These are phyloP conservation scores for Epirrhoe alternata DNA, from an alignment of 2,888 invertebrate genomes.

Conservation along the genomic window DNA sequence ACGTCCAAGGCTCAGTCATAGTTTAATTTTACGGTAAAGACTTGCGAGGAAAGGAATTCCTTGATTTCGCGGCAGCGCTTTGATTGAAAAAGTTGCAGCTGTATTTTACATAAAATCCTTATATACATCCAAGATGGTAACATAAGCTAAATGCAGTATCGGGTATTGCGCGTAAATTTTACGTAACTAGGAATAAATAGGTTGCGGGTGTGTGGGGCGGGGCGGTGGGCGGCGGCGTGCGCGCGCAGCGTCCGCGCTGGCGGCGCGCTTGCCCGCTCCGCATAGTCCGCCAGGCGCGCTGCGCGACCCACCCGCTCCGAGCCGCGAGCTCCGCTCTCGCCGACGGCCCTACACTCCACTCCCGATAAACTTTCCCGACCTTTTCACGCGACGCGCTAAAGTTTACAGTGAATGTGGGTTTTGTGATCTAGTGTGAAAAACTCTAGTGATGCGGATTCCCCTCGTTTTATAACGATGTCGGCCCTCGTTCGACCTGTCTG, in stretches of 20 bases:
- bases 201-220: slow-evolving; percentile 84
- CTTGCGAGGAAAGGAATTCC: slow-evolving; percentile 8
- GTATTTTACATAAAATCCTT: slow-evolving; percentile 48
- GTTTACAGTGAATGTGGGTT: slow-evolving; percentile 61
- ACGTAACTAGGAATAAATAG: slow-evolving; percentile 86
- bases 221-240: slow-evolving; percentile 80
- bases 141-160: slow-evolving; percentile 82
- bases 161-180: slow-evolving; percentile 85
- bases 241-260: slow-evolving; percentile 62
- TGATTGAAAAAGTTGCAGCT: slow-evolving; percentile 41
- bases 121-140: slow-evolving; percentile 56
- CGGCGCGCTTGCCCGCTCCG: slow-evolving; percentile 56
- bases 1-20: not conserved
- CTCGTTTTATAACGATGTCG: slow-evolving; percentile 84
- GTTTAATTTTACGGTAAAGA: not conserved
- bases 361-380: slow-evolving; percentile 69
- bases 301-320: slow-evolving; percentile 77
- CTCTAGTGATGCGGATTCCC: slow-evolving; percentile 75
- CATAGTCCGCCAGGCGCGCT: slow-evolving; percentile 77
- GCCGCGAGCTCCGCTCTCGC: slow-evolving; percentile 58
- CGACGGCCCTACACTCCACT: slow-evolving; percentile 54
- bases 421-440: slow-evolving; percentile 68
- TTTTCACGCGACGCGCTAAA: slow-evolving; percentile 65
- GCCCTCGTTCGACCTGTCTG: slow-evolving; percentile 83
- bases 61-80: slow-evolving; percentile 12